Conservation (phyloP, 2,113 vertebrate genomes). For the Mustela nigripes region DNA sequence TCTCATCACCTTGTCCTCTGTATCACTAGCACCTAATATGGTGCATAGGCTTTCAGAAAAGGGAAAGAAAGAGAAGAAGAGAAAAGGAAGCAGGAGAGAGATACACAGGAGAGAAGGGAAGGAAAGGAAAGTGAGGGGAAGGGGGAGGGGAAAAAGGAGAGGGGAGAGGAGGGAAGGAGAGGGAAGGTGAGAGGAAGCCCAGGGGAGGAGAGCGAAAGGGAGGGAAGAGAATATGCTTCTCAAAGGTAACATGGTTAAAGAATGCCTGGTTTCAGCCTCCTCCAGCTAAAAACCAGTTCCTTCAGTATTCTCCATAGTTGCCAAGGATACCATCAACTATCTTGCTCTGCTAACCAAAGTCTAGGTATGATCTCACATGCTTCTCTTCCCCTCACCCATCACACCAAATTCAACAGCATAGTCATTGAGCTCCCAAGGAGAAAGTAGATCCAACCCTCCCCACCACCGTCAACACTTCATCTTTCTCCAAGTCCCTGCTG, state of each 20-base stretch:
- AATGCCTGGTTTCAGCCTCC: not conserved
- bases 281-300: not conserved
- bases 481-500: not conserved
- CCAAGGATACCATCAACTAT: not conserved
- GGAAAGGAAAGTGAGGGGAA: too few relatives aligned
- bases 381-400: not conserved
- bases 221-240: not conserved
- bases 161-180: too few relatives aligned
- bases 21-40: not conserved
- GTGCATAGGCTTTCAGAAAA: not conserved
- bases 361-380: not conserved
- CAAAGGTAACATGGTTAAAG: not conserved
- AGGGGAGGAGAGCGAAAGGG: too few relatives aligned
- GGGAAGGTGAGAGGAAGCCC: too few relatives aligned
- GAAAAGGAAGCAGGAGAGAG: too few relatives aligned
- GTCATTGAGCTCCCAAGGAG: fast-evolving
- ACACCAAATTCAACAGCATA: not conserved
- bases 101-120: not conserved
- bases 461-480: fast-evolving
- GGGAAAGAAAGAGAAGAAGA: not conserved
- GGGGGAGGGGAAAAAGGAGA: too few relatives aligned
- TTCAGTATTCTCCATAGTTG: not conserved
- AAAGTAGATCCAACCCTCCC: not conserved
- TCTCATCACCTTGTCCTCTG: not conserved
- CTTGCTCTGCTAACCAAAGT: not conserved